A percentile compares a stretch with the other conserved stretches of the same genome.
These are phyloP conservation scores for Caenorhabditis sulstoni DNA, from an alignment of 2,888 invertebrate species.

Conservation along the genomic window DNA sequence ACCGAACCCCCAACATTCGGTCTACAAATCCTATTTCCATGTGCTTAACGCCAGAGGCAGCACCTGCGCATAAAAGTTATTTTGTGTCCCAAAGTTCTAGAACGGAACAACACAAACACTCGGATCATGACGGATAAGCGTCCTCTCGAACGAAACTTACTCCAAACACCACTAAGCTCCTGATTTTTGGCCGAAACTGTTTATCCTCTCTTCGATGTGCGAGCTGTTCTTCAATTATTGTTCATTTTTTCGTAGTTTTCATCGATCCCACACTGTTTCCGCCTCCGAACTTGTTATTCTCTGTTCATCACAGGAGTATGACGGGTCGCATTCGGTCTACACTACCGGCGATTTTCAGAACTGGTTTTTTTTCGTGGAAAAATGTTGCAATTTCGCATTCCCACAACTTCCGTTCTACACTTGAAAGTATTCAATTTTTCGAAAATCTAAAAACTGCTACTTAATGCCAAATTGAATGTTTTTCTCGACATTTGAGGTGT, in stretches of 20 bases:
- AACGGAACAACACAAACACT: slow-evolving; percentile 45
- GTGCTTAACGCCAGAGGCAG: no score
- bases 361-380: slow-evolving; percentile 26
- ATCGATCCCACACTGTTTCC: not conserved
- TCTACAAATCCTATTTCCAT: no score
- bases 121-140: slow-evolving; percentile 44
- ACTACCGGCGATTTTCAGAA: slow-evolving; percentile 24
- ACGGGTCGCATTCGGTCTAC: slow-evolving; percentile 20
- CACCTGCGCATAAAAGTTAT: not conserved
- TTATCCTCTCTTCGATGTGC: slow-evolving; percentile 2
- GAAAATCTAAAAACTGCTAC: no score
- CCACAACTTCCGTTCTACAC: slow-evolving; percentile 21
- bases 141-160: slow-evolving; percentile 19
- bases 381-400: slow-evolving; percentile 34
- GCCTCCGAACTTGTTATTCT: slow-evolving; percentile 29
- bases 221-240: not conserved
- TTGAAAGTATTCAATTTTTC: no score
- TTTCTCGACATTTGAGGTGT: no score
- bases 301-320: slow-evolving; percentile 21
- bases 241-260: not conserved
- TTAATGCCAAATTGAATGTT: no score
- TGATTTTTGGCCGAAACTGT: slow-evolving; percentile 35
- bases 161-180: slow-evolving; percentile 29
- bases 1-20: no score
- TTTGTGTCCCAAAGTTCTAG: slow-evolving; percentile 26